Evolutionary conservation across 1,140 invertebrate genomes (phyloP).

Genomic region (Euura lappo): DNA sequence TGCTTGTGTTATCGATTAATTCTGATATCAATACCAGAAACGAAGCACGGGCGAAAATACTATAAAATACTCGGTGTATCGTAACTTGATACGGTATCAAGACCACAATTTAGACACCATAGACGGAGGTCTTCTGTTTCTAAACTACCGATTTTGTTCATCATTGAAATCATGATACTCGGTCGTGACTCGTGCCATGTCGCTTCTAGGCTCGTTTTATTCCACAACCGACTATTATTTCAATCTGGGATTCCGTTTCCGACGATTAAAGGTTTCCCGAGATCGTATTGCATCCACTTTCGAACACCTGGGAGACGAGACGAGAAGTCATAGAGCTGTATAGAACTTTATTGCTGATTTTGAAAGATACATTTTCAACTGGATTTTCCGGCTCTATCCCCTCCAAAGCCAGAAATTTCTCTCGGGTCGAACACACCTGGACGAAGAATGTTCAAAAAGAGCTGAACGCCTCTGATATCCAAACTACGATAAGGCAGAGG

Average conservation of each 20-base stretch:
- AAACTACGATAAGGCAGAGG: neutral
- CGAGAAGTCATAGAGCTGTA: neutral
- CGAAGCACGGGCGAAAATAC: neutral
- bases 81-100: neutral
- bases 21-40: neutral
- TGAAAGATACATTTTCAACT: neutral
- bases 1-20: neutral
- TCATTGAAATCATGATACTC: neutral
- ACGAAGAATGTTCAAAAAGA: neutral
- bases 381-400: neutral
- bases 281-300: neutral
- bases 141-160: conserved; percentile 3
- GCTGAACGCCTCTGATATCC: neutral
- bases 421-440: neutral
- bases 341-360: neutral
- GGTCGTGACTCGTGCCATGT: neutral
- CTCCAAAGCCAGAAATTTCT: neutral
- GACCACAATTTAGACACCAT: too few species aligned
- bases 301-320: neutral
- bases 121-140: neutral
- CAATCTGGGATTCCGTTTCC: neutral
- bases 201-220: conserved; percentile 2
- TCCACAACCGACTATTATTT: neutral
- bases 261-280: neutral
- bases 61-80: neutral